phyloP scores from a whole-genome alignment of 2,797 vertebrate genomes.

The Neopelma chrysocephalum region DNA sequence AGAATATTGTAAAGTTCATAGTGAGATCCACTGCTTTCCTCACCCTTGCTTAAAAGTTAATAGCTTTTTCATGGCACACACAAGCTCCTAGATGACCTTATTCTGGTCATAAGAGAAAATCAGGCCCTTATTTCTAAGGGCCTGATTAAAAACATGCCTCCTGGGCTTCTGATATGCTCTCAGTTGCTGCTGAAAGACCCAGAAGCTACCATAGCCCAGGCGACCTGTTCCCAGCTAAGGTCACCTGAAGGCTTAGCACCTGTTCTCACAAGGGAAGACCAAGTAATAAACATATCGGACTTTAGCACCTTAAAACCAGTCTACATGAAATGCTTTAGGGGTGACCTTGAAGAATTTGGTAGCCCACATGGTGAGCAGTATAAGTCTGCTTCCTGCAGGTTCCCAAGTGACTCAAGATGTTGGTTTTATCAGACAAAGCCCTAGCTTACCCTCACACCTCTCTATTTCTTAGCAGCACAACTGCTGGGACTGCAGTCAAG shows the following conservation, averaged over 20 bases:
- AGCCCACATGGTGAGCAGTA: not conserved
- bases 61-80: not conserved
- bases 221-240: not conserved
- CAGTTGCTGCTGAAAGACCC: not conserved
- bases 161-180: not conserved
- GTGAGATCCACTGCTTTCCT: not conserved
- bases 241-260: not conserved
- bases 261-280: not conserved
- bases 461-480: not conserved
- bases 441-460: not conserved
- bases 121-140: not conserved
- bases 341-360: not conserved
- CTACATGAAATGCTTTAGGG: not conserved
- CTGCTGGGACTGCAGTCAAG: not conserved
- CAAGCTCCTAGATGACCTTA: not conserved
- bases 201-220: not conserved
- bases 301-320: not conserved
- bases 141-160: not conserved
- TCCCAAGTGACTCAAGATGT: not conserved
- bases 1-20: not conserved
- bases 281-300: not conserved
- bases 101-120: not conserved
- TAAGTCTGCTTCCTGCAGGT: not conserved
- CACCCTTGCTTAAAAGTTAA: not conserved
- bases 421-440: not conserved